Conservation (phyloP, 2,797 vertebrate genomes). For the Lerista edwardsae region DNA sequence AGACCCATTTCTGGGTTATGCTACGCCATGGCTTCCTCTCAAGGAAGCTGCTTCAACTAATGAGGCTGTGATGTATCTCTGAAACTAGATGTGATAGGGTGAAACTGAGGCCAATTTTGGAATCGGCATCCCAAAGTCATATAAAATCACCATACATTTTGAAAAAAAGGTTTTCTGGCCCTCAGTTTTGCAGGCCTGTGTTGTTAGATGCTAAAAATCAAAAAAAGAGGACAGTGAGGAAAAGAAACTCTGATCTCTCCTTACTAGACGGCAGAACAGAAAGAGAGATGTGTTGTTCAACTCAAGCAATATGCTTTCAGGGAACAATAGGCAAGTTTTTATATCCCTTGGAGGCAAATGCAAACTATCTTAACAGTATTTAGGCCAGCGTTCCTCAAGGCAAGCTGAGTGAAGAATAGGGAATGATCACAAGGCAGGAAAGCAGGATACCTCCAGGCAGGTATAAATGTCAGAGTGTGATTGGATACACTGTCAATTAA, state of each 20-base stretch:
- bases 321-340: background rate
- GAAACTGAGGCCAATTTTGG: too few relatives aligned
- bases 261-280: background rate
- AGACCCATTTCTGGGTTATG: too few relatives aligned
- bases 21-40: too few relatives aligned
- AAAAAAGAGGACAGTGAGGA: background rate
- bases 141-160: too few relatives aligned
- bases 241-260: background rate
- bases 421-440: background rate
- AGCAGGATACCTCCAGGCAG: background rate
- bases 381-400: background rate
- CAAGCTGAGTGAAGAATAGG: background rate
- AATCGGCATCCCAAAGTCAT: too few relatives aligned
- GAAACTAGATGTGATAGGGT: too few relatives aligned
- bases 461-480: background rate
- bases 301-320: background rate
- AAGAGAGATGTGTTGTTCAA: background rate
- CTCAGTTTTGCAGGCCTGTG: too few relatives aligned
- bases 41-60: too few relatives aligned
- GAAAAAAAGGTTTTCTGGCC: too few relatives aligned
- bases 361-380: background rate
- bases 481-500: conserved; percentile 5
- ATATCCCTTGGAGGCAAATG: background rate
- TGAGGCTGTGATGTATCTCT: too few relatives aligned
- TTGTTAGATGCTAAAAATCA: background rate